phyloP scores from a whole-genome alignment of 2,888 invertebrate species.

The Tachina fera region DNA sequence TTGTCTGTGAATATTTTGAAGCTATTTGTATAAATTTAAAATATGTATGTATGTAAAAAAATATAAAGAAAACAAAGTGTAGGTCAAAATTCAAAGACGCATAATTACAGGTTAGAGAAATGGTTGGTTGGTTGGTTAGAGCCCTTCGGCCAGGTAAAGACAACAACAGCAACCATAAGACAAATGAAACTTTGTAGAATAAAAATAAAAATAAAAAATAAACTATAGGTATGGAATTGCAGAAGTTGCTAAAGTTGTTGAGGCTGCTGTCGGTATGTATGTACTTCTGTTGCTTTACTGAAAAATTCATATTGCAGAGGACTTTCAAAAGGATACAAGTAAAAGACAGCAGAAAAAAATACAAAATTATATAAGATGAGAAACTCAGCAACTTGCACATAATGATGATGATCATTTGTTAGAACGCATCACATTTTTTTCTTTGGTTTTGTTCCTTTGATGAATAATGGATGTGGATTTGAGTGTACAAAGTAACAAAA shows the following conservation, averaged over 20 bases:
- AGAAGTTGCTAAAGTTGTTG: conserved; percentile 38
- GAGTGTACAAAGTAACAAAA: conserved; percentile 28
- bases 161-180: conserved; percentile 39
- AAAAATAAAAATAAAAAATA: neutral
- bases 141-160: conserved; percentile 58
- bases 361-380: conserved; percentile 41
- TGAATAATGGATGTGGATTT: conserved; percentile 52
- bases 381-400: conserved; percentile 44
- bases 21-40: conserved; percentile 53
- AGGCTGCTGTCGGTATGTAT: conserved; percentile 34
- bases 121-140: conserved; percentile 55
- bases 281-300: conserved; percentile 39
- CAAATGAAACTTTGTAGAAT: conserved; percentile 29
- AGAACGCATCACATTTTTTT: conserved; percentile 49
- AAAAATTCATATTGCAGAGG: conserved; percentile 43
- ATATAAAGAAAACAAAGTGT: conserved; percentile 73
- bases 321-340: conserved; percentile 54
- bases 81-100: conserved; percentile 77
- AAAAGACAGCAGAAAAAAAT: neutral
- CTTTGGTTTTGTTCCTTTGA: conserved; percentile 7
- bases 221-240: conserved; percentile 28
- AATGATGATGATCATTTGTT: conserved; percentile 66
- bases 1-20: conserved; percentile 72
- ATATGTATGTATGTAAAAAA: conserved; percentile 69
- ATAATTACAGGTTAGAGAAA: conserved; percentile 78